Percentiles rank a stretch among this genome's conserved stretches.
Conservation (phyloP, 1,140 invertebrate species). For the Listronotus bonariensis region DNA sequence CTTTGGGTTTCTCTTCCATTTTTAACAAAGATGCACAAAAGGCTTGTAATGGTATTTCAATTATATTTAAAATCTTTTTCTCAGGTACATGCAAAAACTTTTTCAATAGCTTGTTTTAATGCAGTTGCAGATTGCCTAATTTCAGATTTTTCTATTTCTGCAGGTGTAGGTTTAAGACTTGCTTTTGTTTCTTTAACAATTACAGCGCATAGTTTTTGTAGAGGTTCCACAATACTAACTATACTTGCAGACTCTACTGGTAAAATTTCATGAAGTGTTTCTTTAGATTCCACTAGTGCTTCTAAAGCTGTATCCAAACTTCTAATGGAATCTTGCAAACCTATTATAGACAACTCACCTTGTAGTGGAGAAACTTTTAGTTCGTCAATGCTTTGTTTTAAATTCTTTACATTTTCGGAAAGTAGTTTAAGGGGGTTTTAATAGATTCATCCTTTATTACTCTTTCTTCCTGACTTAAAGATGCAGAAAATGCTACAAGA, state of each 20-base stretch:
- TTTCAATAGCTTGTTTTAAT: conserved; percentile 20
- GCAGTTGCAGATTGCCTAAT: conserved; percentile 11
- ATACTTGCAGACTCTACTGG: background rate
- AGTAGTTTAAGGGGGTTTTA: background rate
- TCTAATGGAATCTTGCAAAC: background rate
- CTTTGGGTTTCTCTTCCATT: background rate
- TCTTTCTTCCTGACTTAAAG: background rate
- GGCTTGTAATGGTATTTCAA: conserved; percentile 2
- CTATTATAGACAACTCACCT: background rate
- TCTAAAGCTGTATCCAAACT: background rate
- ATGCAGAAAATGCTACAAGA: background rate
- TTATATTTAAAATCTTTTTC: background rate
- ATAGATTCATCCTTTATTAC: background rate
- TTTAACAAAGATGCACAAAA: background rate
- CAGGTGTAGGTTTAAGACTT: background rate
- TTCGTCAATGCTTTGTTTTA: background rate
- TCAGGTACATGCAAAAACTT: background rate
- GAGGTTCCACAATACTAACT: background rate
- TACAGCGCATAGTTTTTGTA: conserved; percentile 1
- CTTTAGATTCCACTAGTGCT: background rate
- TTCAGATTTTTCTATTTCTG: conserved; percentile 17
- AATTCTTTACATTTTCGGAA: background rate
- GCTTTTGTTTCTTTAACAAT: background rate
- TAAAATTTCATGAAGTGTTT: background rate
- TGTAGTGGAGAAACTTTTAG: no score